A percentile compares a stretch with the other conserved stretches of the same genome.
Evolutionary conservation across 2,797 vertebrate species (phyloP).

Genomic region (Hirundo rustica): DNA sequence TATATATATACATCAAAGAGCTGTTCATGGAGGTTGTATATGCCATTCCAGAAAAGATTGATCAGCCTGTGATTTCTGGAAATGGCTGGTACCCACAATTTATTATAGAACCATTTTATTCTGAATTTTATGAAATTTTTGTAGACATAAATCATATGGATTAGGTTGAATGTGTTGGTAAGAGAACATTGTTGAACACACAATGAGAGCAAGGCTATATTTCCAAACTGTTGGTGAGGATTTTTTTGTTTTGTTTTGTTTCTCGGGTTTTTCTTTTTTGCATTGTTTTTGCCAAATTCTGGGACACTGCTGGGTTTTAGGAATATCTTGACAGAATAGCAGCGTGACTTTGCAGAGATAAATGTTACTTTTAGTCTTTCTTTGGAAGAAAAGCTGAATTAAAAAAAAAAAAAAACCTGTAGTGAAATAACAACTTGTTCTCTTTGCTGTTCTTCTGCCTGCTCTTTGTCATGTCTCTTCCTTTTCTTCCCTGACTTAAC

Average conservation of each 20-base stretch:
- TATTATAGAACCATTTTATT: not conserved
- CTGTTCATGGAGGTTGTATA: not conserved
- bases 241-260: not conserved
- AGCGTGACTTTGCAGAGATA: not conserved
- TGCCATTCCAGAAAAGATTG: not conserved
- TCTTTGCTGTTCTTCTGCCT: not conserved
- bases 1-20: not conserved
- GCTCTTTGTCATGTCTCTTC: not conserved
- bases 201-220: not conserved
- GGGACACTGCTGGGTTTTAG: not conserved
- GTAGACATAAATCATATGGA: not conserved
- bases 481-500: not conserved
- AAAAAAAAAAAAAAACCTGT: not conserved
- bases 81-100: fast-evolving
- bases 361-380: not conserved
- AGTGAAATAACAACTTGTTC: not conserved
- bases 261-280: not conserved
- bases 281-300: not conserved
- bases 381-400: not conserved
- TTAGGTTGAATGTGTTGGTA: not conserved
- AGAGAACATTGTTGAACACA: not conserved
- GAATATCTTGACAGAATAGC: constrained; percentile 4
- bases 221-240: not conserved
- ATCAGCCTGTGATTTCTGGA: not conserved
- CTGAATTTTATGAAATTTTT: not conserved